Conservation (phyloP, 1,140 invertebrate genomes). For the Heterodera schachtii region DNA sequence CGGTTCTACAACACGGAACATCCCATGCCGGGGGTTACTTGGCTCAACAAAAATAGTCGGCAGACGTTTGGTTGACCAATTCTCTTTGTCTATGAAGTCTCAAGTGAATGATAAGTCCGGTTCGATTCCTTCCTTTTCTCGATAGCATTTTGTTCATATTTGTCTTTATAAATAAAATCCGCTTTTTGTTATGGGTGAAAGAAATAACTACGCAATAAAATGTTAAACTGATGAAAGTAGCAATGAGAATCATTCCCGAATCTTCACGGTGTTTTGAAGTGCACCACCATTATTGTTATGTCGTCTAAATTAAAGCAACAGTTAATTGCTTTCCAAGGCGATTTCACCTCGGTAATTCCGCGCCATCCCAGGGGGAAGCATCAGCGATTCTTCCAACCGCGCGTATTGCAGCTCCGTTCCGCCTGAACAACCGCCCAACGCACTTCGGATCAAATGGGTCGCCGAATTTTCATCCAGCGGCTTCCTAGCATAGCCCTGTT, state of each 20-base stretch:
- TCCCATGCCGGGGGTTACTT: neutral
- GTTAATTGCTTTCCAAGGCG: neutral
- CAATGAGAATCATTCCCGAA: too few relatives aligned
- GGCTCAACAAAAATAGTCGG: neutral
- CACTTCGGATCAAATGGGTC: conserved; percentile 63
- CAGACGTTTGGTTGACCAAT: too few relatives aligned
- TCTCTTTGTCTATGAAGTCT: too few relatives aligned
- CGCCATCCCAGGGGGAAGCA: conserved; percentile 58
- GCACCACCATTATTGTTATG: conserved; percentile 61
- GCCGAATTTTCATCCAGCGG: conserved; percentile 63
- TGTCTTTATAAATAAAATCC: too few relatives aligned
- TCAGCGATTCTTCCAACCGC: conserved; percentile 52
- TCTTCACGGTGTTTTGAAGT: conserved; percentile 54
- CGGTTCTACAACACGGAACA: conserved; percentile 8
- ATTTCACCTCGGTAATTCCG: conserved; percentile 54
- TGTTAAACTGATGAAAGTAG: too few relatives aligned
- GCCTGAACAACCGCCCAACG: conserved; percentile 61
- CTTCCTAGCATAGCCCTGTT: conserved; percentile 56
- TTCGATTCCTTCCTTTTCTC: too few relatives aligned
- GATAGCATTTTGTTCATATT: too few relatives aligned
- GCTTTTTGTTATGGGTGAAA: too few relatives aligned
- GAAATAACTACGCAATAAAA: too few relatives aligned
- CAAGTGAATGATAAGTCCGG: too few relatives aligned
- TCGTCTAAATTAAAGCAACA: conserved; percentile 20
- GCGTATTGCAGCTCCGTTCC: conserved; percentile 61